phyloP scores from a whole-genome alignment of 2,888 invertebrate genomes.

The Alloplasta piceator region DNA sequence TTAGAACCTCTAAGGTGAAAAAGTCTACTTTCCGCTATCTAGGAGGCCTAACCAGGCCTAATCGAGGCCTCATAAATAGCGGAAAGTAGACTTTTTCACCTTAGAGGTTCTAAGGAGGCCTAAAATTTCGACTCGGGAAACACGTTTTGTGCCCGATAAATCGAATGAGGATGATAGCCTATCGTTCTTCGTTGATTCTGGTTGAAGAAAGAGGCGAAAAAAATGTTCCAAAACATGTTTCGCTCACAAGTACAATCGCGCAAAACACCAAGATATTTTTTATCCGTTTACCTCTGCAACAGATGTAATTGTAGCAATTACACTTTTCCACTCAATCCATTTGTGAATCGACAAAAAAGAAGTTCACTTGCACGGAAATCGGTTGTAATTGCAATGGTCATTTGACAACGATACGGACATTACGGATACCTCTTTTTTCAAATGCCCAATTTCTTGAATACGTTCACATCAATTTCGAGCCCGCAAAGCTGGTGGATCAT shows the following conservation, averaged over 20 bases:
- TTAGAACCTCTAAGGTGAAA: no score
- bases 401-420: conserved; percentile 1
- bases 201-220: conserved; percentile 2
- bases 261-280: not conserved
- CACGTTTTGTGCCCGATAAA: not conserved
- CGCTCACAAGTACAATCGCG: not conserved
- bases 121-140: no score
- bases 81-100: no score
- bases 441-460: not conserved
- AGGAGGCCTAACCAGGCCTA: no score
- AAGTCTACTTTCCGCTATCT: no score
- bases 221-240: not conserved
- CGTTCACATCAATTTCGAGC: not conserved
- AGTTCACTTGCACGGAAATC: conserved; percentile 20
- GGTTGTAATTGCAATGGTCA: conserved; percentile 22
- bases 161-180: not conserved
- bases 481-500: no score
- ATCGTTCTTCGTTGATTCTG: not conserved
- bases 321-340: conserved; percentile 46
- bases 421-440: no score
- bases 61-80: no score
- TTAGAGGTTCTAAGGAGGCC: no score
- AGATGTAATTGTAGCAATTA: conserved; percentile 60
- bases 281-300: conserved; percentile 19
- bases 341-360: conserved; percentile 40